Evolutionary conservation across 2,113 vertebrate genomes (phyloP).

Genomic region (Petrocephalus zakoni): DNA sequence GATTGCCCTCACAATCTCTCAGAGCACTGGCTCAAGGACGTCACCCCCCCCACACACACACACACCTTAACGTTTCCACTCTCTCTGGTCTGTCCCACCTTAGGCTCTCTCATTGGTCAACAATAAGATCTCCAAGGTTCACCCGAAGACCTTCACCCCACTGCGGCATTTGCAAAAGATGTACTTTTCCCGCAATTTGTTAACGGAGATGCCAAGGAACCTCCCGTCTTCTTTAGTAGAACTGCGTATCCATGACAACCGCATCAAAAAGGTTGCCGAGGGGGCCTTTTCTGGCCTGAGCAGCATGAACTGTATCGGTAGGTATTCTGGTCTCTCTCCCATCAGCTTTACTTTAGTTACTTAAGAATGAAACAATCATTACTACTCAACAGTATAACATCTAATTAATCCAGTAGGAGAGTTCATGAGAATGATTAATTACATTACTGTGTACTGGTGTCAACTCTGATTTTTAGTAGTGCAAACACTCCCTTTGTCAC

Average conservation of each 20-base stretch:
- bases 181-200: constrained; percentile 80
- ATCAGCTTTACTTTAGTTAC: background rate
- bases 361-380: background rate
- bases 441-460: background rate
- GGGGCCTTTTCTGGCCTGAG: constrained; percentile 71
- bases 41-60: background rate
- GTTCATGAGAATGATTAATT: background rate
- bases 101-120: constrained; percentile 83
- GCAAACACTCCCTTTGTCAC: background rate
- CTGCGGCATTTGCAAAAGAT: constrained; percentile 78
- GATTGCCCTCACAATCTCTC: constrained; percentile 1
- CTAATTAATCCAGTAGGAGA: background rate
- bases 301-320: constrained; percentile 86
- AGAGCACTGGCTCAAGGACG: background rate
- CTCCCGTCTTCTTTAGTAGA: constrained; percentile 77
- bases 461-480: background rate
- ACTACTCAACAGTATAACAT: background rate
- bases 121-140: constrained; percentile 80
- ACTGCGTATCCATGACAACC: constrained; percentile 83
- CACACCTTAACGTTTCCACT: background rate
- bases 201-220: constrained; percentile 74
- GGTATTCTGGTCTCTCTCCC: constrained; percentile 28
- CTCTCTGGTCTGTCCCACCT: background rate
- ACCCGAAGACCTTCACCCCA: constrained; percentile 71
- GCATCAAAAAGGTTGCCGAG: constrained; percentile 74